Evolutionary conservation across 2,113 vertebrate genomes (phyloP).

Genomic region (Daboia siamensis): DNA sequence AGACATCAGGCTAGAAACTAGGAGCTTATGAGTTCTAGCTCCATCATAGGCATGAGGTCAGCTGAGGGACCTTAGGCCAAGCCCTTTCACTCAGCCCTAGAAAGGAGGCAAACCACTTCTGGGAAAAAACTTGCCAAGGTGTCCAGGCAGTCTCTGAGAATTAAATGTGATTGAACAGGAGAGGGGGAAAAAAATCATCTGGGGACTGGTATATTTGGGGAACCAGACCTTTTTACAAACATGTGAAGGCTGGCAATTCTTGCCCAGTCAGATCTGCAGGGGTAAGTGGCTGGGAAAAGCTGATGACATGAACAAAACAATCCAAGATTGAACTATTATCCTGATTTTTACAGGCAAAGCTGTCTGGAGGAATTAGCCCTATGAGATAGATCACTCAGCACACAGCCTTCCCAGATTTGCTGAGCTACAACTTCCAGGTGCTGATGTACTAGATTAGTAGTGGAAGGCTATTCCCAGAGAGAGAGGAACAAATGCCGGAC

Average conservation of each 20-base stretch:
- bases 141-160: no score
- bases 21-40: no score
- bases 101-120: no score
- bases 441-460: background rate
- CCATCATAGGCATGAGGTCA: no score
- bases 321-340: background rate
- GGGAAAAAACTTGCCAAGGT: no score
- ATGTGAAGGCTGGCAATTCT: background rate
- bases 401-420: background rate
- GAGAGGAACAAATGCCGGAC: background rate
- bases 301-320: background rate
- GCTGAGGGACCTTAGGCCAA: background rate
- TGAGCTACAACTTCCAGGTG: background rate
- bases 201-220: background rate
- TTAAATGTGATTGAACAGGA: no score
- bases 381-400: background rate
- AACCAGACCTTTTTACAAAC: background rate
- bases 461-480: background rate
- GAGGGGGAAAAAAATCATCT: no score
- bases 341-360: background rate
- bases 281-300: background rate
- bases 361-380: background rate
- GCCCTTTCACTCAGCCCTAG: no score
- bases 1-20: no score
- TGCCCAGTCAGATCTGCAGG: background rate